A percentile compares a stretch with the other conserved stretches of the same genome.
These are phyloP conservation scores for Netelia fuscicornis DNA, from an alignment of 2,888 invertebrate genomes.

Conservation along the genomic window DNA sequence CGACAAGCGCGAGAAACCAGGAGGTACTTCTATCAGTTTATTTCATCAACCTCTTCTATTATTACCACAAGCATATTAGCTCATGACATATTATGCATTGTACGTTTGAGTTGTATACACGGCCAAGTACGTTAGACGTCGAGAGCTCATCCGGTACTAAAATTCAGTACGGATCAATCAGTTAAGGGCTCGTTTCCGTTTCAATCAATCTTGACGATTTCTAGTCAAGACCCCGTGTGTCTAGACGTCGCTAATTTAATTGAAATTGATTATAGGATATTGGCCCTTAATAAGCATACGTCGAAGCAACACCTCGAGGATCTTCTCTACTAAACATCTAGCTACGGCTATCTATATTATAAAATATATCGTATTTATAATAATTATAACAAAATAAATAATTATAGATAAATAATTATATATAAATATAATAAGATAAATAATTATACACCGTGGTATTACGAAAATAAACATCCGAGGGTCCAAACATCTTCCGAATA, in stretches of 20 bases:
- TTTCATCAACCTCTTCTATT: slow-evolving; percentile 26
- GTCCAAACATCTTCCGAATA: too few relatives aligned
- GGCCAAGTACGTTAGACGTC: slow-evolving; percentile 40
- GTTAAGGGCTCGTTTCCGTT: slow-evolving; percentile 49
- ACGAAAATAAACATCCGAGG: too few relatives aligned
- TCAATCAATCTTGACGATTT: slow-evolving; percentile 30
- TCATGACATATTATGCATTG: slow-evolving; percentile 29
- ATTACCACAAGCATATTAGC: slow-evolving; percentile 46
- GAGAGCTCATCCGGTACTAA: slow-evolving; percentile 38
- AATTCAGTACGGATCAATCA: slow-evolving; percentile 21
- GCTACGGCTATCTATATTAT: not conserved
- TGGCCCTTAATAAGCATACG: slow-evolving; percentile 19
- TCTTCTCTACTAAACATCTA: not conserved
- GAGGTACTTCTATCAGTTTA: slow-evolving; percentile 31
- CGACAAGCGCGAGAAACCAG: slow-evolving; percentile 56
- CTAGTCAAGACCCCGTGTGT: not conserved
- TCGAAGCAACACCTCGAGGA: not conserved
- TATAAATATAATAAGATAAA: too few relatives aligned
- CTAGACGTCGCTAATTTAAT: slow-evolving; percentile 10
- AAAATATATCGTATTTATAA: too few relatives aligned
- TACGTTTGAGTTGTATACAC: slow-evolving; percentile 4
- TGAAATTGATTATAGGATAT: slow-evolving; percentile 24
- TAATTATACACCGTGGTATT: too few relatives aligned
- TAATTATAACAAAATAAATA: too few relatives aligned
- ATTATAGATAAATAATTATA: too few relatives aligned